A percentile compares a stretch with the other conserved stretches of the same genome.
These are phyloP conservation scores for Eurytoma adleriae DNA, from an alignment of 2,888 invertebrate species.

Conservation along the genomic window DNA sequence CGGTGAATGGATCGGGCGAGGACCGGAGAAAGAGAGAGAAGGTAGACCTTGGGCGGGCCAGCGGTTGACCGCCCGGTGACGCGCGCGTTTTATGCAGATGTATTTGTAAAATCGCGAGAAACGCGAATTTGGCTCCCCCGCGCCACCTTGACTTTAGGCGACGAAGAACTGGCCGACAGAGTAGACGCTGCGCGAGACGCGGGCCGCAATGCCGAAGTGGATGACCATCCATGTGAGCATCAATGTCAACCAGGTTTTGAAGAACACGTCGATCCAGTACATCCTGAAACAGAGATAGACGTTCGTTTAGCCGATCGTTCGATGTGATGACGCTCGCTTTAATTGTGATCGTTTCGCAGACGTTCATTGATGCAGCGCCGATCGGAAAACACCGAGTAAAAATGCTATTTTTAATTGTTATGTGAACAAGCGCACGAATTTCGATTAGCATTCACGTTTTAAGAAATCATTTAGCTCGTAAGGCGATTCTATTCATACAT, in stretches of 20 bases:
- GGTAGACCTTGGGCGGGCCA: background rate
- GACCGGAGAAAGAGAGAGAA: background rate
- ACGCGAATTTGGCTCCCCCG: background rate
- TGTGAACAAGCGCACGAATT: too few relatives aligned
- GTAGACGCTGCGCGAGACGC: background rate
- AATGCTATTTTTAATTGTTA: too few relatives aligned
- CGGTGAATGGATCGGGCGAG: too few relatives aligned
- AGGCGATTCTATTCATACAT: too few relatives aligned
- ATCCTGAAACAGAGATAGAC: conserved; percentile 67
- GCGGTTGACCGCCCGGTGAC: background rate
- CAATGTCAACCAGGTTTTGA: conserved; percentile 58
- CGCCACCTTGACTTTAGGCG: conserved; percentile 5
- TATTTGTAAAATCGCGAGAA: background rate
- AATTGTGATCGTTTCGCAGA: too few relatives aligned
- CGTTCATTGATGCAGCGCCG: too few relatives aligned
- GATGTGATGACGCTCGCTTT: too few relatives aligned
- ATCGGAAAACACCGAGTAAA: too few relatives aligned
- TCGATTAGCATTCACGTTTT: too few relatives aligned
- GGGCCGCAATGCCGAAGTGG: conserved; percentile 46
- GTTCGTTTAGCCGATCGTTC: background rate
- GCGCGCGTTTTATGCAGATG: background rate
- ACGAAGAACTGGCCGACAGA: conserved; percentile 19
- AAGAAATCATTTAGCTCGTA: too few relatives aligned
- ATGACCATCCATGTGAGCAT: conserved; percentile 59
- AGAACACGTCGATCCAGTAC: conserved; percentile 67